Evolutionary conservation across 2,888 invertebrate species (phyloP), one percentile per base, ranked within the genome.

Genomic region (Parapristionchus giblindavisi): DNA sequence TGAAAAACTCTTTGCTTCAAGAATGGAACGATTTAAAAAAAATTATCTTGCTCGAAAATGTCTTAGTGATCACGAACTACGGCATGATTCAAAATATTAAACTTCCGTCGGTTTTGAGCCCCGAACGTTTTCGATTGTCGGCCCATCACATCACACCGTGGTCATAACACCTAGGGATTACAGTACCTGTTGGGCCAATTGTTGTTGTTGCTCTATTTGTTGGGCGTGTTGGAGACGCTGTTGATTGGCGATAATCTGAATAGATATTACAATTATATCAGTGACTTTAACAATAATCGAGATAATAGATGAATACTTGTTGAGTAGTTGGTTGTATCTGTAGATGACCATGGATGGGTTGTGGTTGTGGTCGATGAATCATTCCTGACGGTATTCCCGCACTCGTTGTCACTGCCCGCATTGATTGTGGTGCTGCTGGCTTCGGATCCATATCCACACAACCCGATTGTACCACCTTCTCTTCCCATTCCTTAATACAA

Each of bases 401-500:
- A 3, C 5, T 17, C 2, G 68, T 36, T 3, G 5, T 36, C 24
- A 71, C 70, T 1, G 70, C 52, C 29, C 70, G n/a, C 68, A 61
- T 76, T 21, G 79, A 71, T 5, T 63, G 68, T 14, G 76, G 61
- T 17, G 48, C 43, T 14, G 29, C 40, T 3, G 61, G 38, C 51
- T 72, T 77, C 21, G 77, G 60, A 11, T 85, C 85, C 75, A 86
- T 71, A 56, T 86, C 85, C 29, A 86, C 85, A 56, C 82, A 81
- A 17, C 86, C 86, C 70, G 81, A 81, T 5, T 77, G 76, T 27
- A 79, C 79, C 36, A 87, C 80, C 65, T 86, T 85, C 21, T 83
- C 81, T 61, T 85, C 85, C 87, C 87, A 87, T 36, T 82, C 81
- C 85, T 85, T 24, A 27, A 80, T 77, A 3, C 17, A 48, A 34